Conservation (phyloP, 2,888 invertebrate genomes). For the Oscheius onirici region DNA sequence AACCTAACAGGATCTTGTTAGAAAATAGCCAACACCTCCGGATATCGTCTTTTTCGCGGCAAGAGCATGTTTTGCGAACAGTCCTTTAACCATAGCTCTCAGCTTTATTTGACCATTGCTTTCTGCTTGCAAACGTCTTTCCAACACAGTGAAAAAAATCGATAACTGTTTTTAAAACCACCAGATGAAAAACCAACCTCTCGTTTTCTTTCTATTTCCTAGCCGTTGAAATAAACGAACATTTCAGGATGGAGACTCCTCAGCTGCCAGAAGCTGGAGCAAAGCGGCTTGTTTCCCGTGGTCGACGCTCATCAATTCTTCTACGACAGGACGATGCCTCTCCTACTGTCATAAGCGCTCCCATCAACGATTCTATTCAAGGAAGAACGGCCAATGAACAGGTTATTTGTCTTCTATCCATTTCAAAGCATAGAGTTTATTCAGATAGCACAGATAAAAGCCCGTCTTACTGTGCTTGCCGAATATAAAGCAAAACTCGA, state of each 20-base stretch:
- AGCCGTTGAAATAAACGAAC: neutral
- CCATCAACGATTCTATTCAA: neutral
- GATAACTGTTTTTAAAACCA: neutral
- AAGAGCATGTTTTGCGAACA: too few species aligned
- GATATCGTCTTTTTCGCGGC: too few species aligned
- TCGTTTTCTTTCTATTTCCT: neutral
- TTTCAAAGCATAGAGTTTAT: neutral
- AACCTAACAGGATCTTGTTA: too few species aligned
- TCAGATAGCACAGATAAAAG: neutral
- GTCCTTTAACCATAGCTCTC: too few species aligned
- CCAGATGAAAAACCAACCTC: neutral
- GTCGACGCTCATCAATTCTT: neutral
- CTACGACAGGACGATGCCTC: neutral
- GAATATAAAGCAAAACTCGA: neutral
- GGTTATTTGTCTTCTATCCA: neutral
- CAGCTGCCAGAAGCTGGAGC: neutral
- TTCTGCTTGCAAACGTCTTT: neutral
- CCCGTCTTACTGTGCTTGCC: neutral
- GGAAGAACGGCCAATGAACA: neutral
- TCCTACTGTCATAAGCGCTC: slow-evolving; percentile 6
- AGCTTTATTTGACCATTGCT: too few species aligned
- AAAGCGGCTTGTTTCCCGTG: slow-evolving; percentile 8
- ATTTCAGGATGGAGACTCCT: neutral
- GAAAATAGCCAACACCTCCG: too few species aligned
- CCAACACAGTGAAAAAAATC: neutral